phyloP scores from a whole-genome alignment of 1,140 invertebrate species.

The Diachasma alloeum region DNA sequence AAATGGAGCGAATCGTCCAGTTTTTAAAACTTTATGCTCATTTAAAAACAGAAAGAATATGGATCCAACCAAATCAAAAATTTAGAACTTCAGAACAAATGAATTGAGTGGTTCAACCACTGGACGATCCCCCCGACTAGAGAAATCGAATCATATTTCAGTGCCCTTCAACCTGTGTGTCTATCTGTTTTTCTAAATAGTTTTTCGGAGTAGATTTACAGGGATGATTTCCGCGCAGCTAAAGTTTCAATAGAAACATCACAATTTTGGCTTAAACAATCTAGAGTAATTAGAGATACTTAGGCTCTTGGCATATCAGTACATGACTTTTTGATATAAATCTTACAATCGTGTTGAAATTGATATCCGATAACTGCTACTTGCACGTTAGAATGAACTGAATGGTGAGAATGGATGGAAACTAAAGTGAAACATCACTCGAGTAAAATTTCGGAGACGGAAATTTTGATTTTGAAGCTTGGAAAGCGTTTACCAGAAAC shows the following conservation, averaged over 20 bases:
- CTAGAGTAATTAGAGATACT: neutral
- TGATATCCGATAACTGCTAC: neutral
- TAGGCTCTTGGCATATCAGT: slow-evolving; percentile 3
- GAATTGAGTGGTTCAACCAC: too few species aligned
- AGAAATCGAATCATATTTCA: too few species aligned
- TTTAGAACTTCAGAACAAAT: too few species aligned
- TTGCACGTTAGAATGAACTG: neutral
- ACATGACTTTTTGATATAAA: neutral
- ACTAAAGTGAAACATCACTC: too few species aligned
- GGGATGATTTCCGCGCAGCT: neutral
- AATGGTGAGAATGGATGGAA: too few species aligned
- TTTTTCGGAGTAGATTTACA: neutral
- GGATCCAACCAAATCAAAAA: too few species aligned
- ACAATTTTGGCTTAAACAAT: neutral
- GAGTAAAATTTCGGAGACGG: neutral
- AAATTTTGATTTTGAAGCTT: neutral
- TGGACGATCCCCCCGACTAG: too few species aligned
- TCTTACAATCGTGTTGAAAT: neutral
- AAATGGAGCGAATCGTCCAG: too few species aligned
- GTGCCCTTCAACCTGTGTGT: too few species aligned
- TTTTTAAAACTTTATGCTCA: too few species aligned
- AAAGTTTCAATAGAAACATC: neutral
- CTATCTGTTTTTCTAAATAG: neutral
- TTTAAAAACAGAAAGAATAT: too few species aligned
- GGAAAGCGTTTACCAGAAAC: too few species aligned